Base-by-base conservation (phyloP, 2,113 vertebrate species). In the Brachypodius melanocephalos region DNA sequence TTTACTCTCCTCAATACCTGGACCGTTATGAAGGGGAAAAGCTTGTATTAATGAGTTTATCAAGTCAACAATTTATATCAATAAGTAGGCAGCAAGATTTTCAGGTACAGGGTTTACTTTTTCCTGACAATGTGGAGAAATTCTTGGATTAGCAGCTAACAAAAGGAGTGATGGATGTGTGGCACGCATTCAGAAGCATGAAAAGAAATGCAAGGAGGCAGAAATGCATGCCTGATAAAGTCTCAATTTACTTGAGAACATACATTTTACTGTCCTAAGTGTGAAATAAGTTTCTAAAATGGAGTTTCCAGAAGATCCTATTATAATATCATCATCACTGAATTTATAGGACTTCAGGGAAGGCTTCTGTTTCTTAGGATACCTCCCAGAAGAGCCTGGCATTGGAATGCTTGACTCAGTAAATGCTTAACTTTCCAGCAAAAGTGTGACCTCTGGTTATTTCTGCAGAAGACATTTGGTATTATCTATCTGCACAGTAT, bases 371-470 rank as follows among this genome's bases (percentile, higher is more conserved):
- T 93, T 83, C 74, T 80, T 67, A 71, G 75, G 43, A 62, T 29
- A 85, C 43, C 71, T 93, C 84, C 88, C 88, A 66, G 59, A 74
- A 89, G 63, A 94, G 82, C 8, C 48, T 69, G 43, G 46, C 55
- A 83, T 21, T 76, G 65, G 51, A 93, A 95, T 63, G 71, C 40
- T 69, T 85, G 63, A 91, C 46, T 91, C 68, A 88, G 67, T 85
- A 88, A 88, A 93, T 51, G 49, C 59, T 88, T 91, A 55, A 59
- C 86, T 97, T 93, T 88, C 63, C 78, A 85, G 58, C 6, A 69
- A 73, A 88, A 66, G 49, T 12, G 15, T 79, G 58, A 85, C 36
- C 38, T 79, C 43, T 19, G 5, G 49, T 69, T 89, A 88, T 73
- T 91, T 93, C 85, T 85, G 62, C 29, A 57, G 65, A 94, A 77